Percentiles rank a stretch among this genome's conserved stretches.
phyloP scores from a whole-genome alignment of 2,888 invertebrate genomes.

The Colostygia pectinataria region DNA sequence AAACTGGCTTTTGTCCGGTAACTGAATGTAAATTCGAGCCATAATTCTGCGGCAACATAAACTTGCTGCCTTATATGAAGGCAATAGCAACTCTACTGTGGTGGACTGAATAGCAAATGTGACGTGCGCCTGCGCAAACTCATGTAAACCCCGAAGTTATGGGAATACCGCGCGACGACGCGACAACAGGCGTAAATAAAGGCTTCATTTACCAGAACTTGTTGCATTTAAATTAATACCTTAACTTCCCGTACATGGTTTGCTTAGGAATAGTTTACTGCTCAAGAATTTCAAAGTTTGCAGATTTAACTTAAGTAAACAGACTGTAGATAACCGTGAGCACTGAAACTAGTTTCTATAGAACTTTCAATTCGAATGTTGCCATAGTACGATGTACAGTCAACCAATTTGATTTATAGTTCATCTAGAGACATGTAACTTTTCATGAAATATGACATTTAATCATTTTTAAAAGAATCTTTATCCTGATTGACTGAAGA shows the following conservation, averaged over 20 bases:
- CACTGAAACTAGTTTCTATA: not conserved
- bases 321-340: not conserved
- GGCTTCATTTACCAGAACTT: conserved; percentile 46
- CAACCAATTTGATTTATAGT: no score
- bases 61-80: conserved; percentile 34
- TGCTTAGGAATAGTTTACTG: conserved; percentile 20
- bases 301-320: conserved; percentile 7
- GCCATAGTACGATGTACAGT: no score
- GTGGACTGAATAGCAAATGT: conserved; percentile 34
- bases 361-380: not conserved
- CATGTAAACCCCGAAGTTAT: conserved; percentile 46
- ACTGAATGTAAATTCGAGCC: conserved; percentile 32
- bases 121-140: conserved; percentile 38
- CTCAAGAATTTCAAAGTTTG: conserved; percentile 6
- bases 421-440: no score
- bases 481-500: no score
- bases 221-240: conserved; percentile 43
- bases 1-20: conserved; percentile 31
- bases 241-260: conserved; percentile 25
- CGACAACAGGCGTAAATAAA: conserved; percentile 46
- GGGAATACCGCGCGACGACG: conserved; percentile 36
- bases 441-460: no score
- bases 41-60: conserved; percentile 35
- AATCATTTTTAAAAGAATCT: no score
- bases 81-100: conserved; percentile 30